A percentile compares a stretch with the other conserved stretches of the same genome.
Conservation (phyloP, 2,113 vertebrate genomes). For the Sorex fumeus region DNA sequence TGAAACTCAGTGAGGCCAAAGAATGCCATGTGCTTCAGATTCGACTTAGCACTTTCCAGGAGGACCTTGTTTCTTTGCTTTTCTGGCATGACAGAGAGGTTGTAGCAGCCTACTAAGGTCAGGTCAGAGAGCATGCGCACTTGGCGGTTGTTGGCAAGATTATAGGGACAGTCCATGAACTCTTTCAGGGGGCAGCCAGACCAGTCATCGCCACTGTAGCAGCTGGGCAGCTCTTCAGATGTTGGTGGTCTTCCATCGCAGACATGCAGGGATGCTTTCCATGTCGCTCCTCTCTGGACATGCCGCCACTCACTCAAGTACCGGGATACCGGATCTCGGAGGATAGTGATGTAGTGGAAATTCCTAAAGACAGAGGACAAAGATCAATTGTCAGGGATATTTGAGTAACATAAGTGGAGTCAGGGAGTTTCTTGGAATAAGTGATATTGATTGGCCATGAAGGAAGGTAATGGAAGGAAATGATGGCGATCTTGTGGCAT, state of each 20-base stretch:
- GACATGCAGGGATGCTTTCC: constrained; percentile 97
- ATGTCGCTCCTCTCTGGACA: constrained; percentile 97
- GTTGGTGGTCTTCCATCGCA: constrained; percentile 96
- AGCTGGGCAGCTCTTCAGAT: constrained; percentile 95
- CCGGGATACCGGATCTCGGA: constrained; percentile 96
- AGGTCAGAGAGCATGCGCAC: constrained; percentile 98
- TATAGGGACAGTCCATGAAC: constrained; percentile 98
- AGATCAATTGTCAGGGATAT: constrained; percentile 58
- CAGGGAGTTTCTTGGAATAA: background rate
- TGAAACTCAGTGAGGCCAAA: constrained; percentile 98
- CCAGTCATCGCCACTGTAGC: constrained; percentile 97
- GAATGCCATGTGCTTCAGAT: constrained; percentile 97
- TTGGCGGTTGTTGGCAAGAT: constrained; percentile 98
- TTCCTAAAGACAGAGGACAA: constrained; percentile 89
- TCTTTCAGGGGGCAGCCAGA: constrained; percentile 96
- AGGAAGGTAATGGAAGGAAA: background rate
- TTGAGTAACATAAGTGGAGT: background rate
- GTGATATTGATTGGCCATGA: constrained; percentile 12
- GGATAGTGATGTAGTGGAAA: constrained; percentile 98
- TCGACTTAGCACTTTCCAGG: constrained; percentile 96
- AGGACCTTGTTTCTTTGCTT: constrained; percentile 95
- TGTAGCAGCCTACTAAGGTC: constrained; percentile 98
- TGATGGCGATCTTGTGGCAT: background rate
- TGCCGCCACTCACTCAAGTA: constrained; percentile 99
- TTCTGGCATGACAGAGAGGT: constrained; percentile 95